Evolutionary conservation across 2,797 vertebrate species (phyloP).

Genomic region (Hylomyscus alleni): DNA sequence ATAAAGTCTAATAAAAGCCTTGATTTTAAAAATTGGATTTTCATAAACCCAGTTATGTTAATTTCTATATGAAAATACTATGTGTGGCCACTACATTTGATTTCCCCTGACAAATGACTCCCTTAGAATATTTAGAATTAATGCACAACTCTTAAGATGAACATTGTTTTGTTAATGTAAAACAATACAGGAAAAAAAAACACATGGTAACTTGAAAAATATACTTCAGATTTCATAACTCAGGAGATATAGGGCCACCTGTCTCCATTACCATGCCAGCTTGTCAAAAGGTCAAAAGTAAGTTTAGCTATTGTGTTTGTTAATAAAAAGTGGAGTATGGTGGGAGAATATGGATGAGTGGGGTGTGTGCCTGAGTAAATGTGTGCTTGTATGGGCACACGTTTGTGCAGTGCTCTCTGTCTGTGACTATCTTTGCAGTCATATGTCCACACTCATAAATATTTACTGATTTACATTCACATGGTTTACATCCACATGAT

Average conservation of each 20-base stretch:
- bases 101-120: conserved; percentile 13
- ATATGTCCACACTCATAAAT: background rate
- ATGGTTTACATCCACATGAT: background rate
- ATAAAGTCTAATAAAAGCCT: background rate
- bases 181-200: conserved; percentile 77
- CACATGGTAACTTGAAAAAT: conserved; percentile 81
- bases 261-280: conserved; percentile 80
- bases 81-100: background rate
- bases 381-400: background rate
- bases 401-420: background rate
- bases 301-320: conserved; percentile 30
- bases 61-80: conserved; percentile 46
- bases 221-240: conserved; percentile 85
- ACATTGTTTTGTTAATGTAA: conserved; percentile 78
- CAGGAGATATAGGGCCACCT: conserved; percentile 67
- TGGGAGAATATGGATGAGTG: background rate
- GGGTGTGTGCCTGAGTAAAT: too few relatives aligned
- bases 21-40: background rate
- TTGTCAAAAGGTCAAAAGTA: background rate
- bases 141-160: conserved; percentile 71
- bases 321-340: background rate
- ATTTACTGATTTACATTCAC: conserved; percentile 16
- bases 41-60: conserved; percentile 1
- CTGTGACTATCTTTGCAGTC: background rate
- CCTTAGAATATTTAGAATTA: conserved; percentile 24